Evolutionary conservation across 2,113 vertebrate genomes (phyloP).

Genomic region (Hemibagrus wyckioides): DNA sequence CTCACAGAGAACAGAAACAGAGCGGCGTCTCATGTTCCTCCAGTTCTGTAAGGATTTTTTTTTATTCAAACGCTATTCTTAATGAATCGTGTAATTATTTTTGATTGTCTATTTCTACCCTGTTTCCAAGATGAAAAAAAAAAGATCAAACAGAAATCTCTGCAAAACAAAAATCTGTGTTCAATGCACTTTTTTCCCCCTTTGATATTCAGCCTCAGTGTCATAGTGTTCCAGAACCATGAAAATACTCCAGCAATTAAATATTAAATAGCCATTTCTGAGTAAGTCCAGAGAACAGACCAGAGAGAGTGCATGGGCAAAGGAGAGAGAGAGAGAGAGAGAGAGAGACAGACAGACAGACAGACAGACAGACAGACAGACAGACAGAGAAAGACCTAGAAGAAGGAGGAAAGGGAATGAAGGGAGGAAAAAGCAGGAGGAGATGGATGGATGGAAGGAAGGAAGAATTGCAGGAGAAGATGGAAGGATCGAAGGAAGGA

Average conservation of each 20-base stretch:
- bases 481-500: not conserved
- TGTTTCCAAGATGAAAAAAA: not conserved
- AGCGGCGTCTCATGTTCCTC: not conserved
- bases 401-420: no score
- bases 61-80: not conserved
- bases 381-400: no score
- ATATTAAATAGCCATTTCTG: slow-evolving; percentile 42
- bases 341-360: not conserved
- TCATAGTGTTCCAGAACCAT: slow-evolving; percentile 24
- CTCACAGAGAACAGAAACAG: slow-evolving; percentile 9
- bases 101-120: not conserved
- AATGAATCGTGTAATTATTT: slow-evolving; percentile 5
- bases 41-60: not conserved
- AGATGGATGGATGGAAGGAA: no score
- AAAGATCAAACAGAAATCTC: not conserved
- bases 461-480: not conserved
- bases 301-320: not conserved
- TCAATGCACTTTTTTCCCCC: not conserved
- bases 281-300: slow-evolving; percentile 24
- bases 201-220: slow-evolving; percentile 20
- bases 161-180: not conserved
- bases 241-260: slow-evolving; percentile 40
- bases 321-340: not conserved
- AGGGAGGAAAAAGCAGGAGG: no score
- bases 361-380: not conserved